Base-by-base conservation (phyloP, 2,888 invertebrate species). In the Boloria euphrosyne region DNA sequence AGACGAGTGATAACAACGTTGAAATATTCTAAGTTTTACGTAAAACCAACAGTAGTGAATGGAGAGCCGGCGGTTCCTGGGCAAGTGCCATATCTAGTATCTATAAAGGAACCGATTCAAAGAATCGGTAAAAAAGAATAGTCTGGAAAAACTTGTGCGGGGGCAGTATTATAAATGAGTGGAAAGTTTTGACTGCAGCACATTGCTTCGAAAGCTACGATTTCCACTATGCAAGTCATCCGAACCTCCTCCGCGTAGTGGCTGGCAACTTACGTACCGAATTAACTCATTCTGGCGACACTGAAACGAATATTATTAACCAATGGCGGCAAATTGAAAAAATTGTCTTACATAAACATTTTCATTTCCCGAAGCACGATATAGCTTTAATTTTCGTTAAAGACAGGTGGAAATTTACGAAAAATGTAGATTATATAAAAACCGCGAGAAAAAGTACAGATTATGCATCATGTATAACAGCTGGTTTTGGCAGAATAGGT, bases 141-240 rank as follows among this genome's bases (percentile, higher is more conserved):
- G 18, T 80, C 0, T 89, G 88, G 88, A 72, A 60, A 0, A 86
- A 83, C 53, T 46, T 88, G 0, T 90, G 89, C 17, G 88, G 89
- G 0, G 89, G 85, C 0, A 85, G 80, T 62, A 90, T 89, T 3
- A 84, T 90, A 13, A 62, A 75, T 4, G n/a, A 57, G 0, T 4
- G 4, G 0, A 80, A 73, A 17, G 82, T 89, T 0, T 57, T 89
- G 0, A 82, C 89, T 1, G 89, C 89, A 0, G 89, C 88, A 0
- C 89, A 90, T 52, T 89, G 89, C 72, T 90, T 90, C 69, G 89
- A 89, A 75, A 65, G 52, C 0, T 70, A 80, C 7, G n/a, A 79
- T 14, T 87, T 82, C 68, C 79, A 68, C 54, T 84, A 79, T 67
- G 62, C 66, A 0, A 75, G 70, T 43, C 59, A 80, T 10, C 79